phyloP scores from a whole-genome alignment of 2,888 invertebrate species.

The Polietes domitor region DNA sequence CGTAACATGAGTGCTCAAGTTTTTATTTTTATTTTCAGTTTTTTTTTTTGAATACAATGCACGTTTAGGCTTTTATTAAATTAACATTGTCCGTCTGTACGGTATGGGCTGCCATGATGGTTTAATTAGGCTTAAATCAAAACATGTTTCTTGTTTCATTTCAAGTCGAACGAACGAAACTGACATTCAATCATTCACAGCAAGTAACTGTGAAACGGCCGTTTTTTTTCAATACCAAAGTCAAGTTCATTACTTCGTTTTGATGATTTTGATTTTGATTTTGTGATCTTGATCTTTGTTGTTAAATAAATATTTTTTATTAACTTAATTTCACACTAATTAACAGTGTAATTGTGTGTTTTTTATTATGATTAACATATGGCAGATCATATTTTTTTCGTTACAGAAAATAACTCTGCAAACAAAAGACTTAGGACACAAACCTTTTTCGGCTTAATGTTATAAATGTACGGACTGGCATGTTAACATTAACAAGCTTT shows the following conservation, averaged over 20 bases:
- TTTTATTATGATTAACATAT: slow-evolving; percentile 2
- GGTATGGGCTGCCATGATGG: background rate
- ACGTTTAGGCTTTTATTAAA: slow-evolving; percentile 7
- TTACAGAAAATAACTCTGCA: background rate
- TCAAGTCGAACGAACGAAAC: background rate
- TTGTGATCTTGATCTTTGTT: slow-evolving; percentile 1
- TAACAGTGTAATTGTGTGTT: slow-evolving; percentile 29
- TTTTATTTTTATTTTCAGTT: background rate
- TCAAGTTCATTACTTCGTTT: slow-evolving; percentile 29
- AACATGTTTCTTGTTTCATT: slow-evolving; percentile 8
- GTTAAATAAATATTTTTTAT: background rate
- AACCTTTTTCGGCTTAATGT: background rate
- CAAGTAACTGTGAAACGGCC: background rate
- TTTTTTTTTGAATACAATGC: slow-evolving; percentile 7
- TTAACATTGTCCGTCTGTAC: background rate
- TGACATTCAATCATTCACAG: slow-evolving; percentile 7
- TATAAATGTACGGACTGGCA: background rate
- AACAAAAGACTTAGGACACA: slow-evolving; percentile 22
- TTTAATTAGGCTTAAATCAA: slow-evolving; percentile 35
- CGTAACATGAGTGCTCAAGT: background rate
- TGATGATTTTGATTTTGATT: too few relatives aligned
- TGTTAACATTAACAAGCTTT: background rate
- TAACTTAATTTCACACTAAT: slow-evolving; percentile 55
- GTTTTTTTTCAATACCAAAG: slow-evolving; percentile 18
- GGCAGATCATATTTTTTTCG: background rate